These are phyloP conservation scores for Onychomys arenicola DNA, from an alignment of 2,797 vertebrate species.

Conservation along the genomic window DNA sequence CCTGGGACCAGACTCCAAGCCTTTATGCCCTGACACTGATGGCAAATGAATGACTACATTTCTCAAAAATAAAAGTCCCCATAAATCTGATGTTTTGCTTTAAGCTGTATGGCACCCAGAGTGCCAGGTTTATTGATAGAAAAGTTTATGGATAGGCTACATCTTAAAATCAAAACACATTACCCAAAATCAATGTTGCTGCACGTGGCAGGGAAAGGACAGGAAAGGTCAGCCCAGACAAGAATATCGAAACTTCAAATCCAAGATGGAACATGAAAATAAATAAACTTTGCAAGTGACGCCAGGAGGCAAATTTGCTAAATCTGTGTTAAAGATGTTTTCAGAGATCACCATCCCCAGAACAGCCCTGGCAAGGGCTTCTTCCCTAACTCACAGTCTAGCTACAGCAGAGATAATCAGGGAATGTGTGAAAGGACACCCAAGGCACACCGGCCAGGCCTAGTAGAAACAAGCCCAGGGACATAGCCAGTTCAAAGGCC, in stretches of 20 bases:
- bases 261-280: not conserved
- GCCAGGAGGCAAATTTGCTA: not conserved
- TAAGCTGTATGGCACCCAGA: conserved; percentile 31
- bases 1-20: not conserved
- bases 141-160: conserved; percentile 69
- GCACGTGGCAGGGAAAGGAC: conserved; percentile 25
- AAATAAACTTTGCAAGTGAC: not conserved
- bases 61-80: conserved; percentile 61
- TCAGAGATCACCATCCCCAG: not conserved
- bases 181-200: conserved; percentile 54
- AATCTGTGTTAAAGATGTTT: not conserved
- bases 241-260: conserved; percentile 63
- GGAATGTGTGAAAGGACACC: rapidly evolving
- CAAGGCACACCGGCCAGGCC: rapidly evolving
- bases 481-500: not conserved
- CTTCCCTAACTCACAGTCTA: not conserved
- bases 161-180: conserved; percentile 69
- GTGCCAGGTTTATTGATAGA: conserved; percentile 61
- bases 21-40: not conserved
- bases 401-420: rapidly evolving
- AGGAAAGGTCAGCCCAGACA: conserved; percentile 67
- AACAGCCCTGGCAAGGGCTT: not conserved
- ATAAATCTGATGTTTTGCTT: conserved; percentile 67
- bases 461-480: not conserved
- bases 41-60: conserved; percentile 23